Evolutionary conservation across 2,797 vertebrate species (phyloP).

Genomic region (Thripadectes ignobilis): DNA sequence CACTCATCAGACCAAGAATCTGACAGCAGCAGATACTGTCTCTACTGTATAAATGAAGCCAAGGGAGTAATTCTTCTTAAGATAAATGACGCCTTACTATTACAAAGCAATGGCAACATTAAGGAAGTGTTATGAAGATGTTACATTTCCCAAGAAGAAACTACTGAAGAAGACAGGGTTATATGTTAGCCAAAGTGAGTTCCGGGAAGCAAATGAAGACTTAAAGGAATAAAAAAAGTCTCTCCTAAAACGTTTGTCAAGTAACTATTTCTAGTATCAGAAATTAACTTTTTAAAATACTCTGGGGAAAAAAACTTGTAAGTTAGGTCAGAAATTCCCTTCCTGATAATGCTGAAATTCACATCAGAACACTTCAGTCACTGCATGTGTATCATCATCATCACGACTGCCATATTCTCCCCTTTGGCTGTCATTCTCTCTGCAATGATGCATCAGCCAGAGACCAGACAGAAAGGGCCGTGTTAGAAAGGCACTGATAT

Average conservation of each 20-base stretch:
- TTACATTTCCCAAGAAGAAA: background rate
- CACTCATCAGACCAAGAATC: background rate
- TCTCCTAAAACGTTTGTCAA: background rate
- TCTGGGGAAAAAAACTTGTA: background rate
- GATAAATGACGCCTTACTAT: slow-evolving; percentile 15
- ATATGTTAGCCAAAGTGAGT: background rate
- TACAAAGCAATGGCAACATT: background rate
- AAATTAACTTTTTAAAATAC: background rate
- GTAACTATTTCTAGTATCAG: background rate
- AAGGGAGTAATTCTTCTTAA: background rate
- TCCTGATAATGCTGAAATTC: background rate
- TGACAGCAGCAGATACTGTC: slow-evolving; percentile 5
- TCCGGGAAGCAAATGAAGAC: background rate
- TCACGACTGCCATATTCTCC: background rate
- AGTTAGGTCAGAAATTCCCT: background rate
- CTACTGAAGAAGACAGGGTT: background rate
- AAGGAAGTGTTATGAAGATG: slow-evolving; percentile 15
- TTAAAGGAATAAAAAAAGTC: background rate
- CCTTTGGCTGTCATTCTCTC: background rate
- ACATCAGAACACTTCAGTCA: background rate
- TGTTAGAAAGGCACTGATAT: background rate
- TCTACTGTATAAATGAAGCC: background rate
- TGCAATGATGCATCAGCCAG: background rate
- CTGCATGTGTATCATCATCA: background rate
- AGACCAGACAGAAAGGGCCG: background rate